phyloP scores from a whole-genome alignment of 2,797 vertebrate species.

The Pterois miles region DNA sequence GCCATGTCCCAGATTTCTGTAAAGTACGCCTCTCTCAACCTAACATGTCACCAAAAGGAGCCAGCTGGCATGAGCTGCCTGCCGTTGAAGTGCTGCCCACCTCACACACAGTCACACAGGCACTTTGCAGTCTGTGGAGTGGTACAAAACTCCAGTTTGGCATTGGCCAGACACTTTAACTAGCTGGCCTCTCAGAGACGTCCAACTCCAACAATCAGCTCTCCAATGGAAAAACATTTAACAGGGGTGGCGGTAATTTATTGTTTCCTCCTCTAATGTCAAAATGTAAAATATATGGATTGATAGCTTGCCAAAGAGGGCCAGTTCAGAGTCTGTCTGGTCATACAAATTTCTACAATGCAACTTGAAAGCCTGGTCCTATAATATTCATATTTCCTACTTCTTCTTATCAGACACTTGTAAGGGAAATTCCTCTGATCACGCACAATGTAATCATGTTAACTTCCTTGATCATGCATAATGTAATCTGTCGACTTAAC shows the following conservation, averaged over 20 bases:
- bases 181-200: constrained; percentile 16
- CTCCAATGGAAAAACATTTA: constrained; percentile 27
- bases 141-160: constrained; percentile 39
- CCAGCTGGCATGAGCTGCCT: constrained; percentile 59
- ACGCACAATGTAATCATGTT: no score
- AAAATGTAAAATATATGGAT: background rate
- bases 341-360: background rate
- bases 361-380: background rate
- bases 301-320: background rate
- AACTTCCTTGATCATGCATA: background rate
- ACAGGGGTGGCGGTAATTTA: constrained; percentile 15
- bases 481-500: background rate
- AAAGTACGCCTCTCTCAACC: constrained; percentile 34
- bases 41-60: constrained; percentile 29
- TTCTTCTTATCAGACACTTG: background rate
- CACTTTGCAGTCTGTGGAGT: constrained; percentile 59
- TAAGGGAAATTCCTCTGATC: background rate
- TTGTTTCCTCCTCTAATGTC: constrained; percentile 33
- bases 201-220: constrained; percentile 34
- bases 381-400: background rate
- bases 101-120: constrained; percentile 21
- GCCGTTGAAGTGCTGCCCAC: constrained; percentile 35
- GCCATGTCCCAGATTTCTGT: constrained; percentile 43
- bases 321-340: background rate
- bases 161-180: constrained; percentile 39